Conservation (phyloP, 2,113 vertebrate species). For the Diglossa brunneiventris region DNA sequence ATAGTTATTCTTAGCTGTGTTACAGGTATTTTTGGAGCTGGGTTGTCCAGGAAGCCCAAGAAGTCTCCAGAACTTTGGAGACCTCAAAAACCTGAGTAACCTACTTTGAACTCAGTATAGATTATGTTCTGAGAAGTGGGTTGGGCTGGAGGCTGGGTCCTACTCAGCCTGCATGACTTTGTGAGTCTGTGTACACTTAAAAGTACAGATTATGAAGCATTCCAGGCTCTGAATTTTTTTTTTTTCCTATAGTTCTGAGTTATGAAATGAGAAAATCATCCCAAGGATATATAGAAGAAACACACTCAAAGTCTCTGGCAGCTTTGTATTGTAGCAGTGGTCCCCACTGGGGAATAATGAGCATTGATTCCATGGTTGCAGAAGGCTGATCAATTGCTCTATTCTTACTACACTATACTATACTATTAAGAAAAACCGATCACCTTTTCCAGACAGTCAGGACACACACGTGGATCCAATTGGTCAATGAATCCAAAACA, state of each 20-base stretch:
- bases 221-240: background rate
- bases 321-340: background rate
- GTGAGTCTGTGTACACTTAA: background rate
- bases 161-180: background rate
- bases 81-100: background rate
- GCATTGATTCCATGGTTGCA: too few relatives aligned
- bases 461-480: too few relatives aligned
- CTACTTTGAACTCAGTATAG: background rate
- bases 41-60: background rate
- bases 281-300: background rate
- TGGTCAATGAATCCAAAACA: too few relatives aligned
- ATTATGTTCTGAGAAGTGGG: background rate
- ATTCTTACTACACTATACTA: too few relatives aligned
- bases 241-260: background rate
- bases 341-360: too few relatives aligned
- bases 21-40: background rate
- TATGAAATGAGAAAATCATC: background rate
- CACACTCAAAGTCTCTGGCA: background rate
- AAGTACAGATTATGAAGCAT: background rate
- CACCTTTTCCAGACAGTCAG: too few relatives aligned
- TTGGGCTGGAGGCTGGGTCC: background rate
- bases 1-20: background rate
- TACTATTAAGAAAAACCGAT: too few relatives aligned
- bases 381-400: too few relatives aligned
- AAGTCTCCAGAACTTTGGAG: background rate